These are phyloP conservation scores for Ovis aries DNA, from an alignment of 2,113 vertebrate genomes.

Conservation along the genomic window ARS-UI_Ramb_v3.0 NC_056072.1:57210001-57210500, in stretches of 20 bases:
- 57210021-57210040: background rate
- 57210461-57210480: background rate
- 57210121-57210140: background rate
- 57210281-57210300: background rate
- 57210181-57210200: background rate
- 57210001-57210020: conserved; percentile 56
- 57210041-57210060: background rate
- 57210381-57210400: background rate
- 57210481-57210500: background rate
- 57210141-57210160: background rate
- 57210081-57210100: background rate
- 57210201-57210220: background rate
- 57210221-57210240: background rate
- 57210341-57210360: background rate
- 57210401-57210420: background rate
- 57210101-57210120: background rate
- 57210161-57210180: background rate
- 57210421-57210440: background rate
- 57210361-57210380: background rate
- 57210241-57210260: background rate
- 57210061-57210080: background rate
- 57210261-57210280: background rate
- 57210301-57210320: background rate
- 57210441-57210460: background rate
- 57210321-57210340: background rate